Evolutionary conservation across 2,888 invertebrate genomes (phyloP).

Genomic region (Noctua janthina): DNA sequence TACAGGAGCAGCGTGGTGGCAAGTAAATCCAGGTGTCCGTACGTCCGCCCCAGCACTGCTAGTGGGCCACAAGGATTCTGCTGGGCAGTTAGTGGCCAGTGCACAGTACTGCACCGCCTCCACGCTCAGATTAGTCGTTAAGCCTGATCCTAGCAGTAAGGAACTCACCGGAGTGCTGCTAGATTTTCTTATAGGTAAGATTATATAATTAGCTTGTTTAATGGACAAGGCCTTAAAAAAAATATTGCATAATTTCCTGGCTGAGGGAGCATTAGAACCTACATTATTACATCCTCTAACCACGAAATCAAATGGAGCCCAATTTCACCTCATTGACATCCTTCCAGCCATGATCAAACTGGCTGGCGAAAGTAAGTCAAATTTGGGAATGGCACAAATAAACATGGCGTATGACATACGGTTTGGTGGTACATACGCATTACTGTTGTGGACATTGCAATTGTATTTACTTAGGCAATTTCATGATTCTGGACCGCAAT

Average conservation of each 20-base stretch:
- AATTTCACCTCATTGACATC: neutral
- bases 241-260: neutral
- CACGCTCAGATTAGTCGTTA: slow-evolving; percentile 78
- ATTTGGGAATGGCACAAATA: neutral
- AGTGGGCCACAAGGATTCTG: slow-evolving; percentile 76
- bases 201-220: neutral
- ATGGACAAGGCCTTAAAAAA: neutral
- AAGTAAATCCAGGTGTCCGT: slow-evolving; percentile 71
- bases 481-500: neutral
- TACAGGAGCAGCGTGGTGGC: slow-evolving; percentile 87
- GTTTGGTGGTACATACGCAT: neutral
- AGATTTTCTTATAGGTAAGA: slow-evolving; percentile 81
- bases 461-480: neutral
- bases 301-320: neutral
- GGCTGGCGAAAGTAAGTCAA: neutral
- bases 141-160: slow-evolving; percentile 75
- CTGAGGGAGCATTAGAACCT: neutral
- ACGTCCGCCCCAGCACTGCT: slow-evolving; percentile 77
- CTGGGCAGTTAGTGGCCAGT: slow-evolving; percentile 83
- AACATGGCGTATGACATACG: neutral
- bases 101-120: slow-evolving; percentile 80
- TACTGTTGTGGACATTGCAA: neutral
- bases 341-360: neutral
- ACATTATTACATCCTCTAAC: neutral
- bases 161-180: slow-evolving; percentile 77